Percentiles rank a stretch among this genome's conserved stretches.
phyloP scores from a whole-genome alignment of 1,140 invertebrate species.

The Heliconius congener region DNA sequence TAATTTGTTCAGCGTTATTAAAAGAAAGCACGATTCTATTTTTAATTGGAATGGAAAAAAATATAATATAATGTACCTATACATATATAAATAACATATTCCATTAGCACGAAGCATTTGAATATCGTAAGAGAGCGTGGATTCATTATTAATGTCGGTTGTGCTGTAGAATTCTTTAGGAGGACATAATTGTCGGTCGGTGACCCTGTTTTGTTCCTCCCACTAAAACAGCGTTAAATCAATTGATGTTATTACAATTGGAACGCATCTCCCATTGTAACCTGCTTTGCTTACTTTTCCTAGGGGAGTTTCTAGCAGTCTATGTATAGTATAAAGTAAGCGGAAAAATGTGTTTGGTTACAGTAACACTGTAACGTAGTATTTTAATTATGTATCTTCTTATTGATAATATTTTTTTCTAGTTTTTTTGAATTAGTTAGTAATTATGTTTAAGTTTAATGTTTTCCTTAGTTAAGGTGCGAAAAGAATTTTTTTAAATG shows the following conservation, averaged over 20 bases:
- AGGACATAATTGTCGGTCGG: slow-evolving; percentile 78
- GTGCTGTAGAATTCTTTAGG: slow-evolving; percentile 64
- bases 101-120: slow-evolving; percentile 31
- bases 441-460: too few relatives aligned
- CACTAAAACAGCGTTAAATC: slow-evolving; percentile 79
- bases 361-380: background rate
- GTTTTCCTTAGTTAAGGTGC: too few relatives aligned
- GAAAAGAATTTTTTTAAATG: background rate
- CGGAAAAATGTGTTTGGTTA: background rate
- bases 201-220: slow-evolving; percentile 76
- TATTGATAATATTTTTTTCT: too few relatives aligned
- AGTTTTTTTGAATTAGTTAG: too few relatives aligned
- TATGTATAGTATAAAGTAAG: slow-evolving; percentile 3
- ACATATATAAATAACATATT: slow-evolving; percentile 5
- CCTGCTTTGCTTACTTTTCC: slow-evolving; percentile 37
- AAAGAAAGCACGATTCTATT: background rate
- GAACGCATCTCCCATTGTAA: slow-evolving; percentile 69
- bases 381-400: too few relatives aligned
- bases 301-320: slow-evolving; percentile 7
- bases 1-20: background rate
- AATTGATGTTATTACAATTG: slow-evolving; percentile 80
- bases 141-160: slow-evolving; percentile 51
- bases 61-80: background rate
- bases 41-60: background rate
- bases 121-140: slow-evolving; percentile 43